Conservation (phyloP, 2,888 invertebrate species). For the Zygogramma bicolorata region DNA sequence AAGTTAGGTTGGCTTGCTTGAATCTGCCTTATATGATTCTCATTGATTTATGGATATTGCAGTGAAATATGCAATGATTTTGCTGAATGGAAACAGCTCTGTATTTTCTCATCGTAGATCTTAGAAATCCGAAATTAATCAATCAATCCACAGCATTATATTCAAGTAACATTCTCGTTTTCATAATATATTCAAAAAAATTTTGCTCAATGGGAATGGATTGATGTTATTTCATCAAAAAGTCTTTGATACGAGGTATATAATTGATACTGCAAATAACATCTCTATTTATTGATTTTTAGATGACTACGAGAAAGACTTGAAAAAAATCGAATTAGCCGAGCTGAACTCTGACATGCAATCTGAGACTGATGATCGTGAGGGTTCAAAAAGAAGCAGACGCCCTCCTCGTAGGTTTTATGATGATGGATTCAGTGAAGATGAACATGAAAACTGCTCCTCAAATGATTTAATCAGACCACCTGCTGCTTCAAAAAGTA, state of each 20-base stretch:
- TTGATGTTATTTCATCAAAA: neutral
- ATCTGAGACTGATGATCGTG: neutral
- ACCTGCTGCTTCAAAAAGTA: neutral
- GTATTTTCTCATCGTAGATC: neutral
- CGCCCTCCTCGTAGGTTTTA: neutral
- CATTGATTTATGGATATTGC: neutral
- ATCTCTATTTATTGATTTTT: neutral
- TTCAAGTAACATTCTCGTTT: neutral
- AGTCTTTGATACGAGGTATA: neutral
- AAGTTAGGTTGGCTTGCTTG: no score
- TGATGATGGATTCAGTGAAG: neutral
- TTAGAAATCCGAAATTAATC: neutral
- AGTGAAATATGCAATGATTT: neutral
- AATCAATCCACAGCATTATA: neutral
- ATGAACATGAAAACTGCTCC: neutral
- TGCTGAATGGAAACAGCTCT: neutral
- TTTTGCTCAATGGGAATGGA: neutral
- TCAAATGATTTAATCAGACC: neutral
- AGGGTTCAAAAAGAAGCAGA: neutral
- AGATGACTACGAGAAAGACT: conserved; percentile 1
- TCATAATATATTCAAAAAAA: neutral
- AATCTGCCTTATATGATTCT: no score
- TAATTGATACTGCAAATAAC: neutral
- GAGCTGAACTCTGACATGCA: neutral
- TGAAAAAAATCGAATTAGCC: conserved; percentile 3